Evolutionary conservation across 2,888 invertebrate genomes (phyloP).

Genomic region (Fragum fragum): DNA sequence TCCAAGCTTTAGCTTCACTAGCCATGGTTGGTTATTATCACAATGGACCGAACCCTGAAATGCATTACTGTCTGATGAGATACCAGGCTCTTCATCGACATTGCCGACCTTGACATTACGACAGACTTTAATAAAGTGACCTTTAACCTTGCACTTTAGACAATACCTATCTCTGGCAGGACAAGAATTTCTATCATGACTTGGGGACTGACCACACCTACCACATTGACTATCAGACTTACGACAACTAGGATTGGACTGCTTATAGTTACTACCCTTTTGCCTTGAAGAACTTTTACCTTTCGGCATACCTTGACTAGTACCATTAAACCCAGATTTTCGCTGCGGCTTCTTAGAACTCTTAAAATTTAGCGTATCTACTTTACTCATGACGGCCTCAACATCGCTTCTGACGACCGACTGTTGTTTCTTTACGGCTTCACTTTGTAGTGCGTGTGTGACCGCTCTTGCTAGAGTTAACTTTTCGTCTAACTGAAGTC

Average conservation of each 20-base stretch:
- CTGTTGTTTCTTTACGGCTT: conserved; percentile 35
- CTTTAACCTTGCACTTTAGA: neutral
- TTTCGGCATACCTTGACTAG: too few relatives aligned
- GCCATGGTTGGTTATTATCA: conserved; percentile 30
- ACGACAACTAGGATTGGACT: too few relatives aligned
- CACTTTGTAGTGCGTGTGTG: conserved; percentile 29
- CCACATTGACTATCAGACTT: too few relatives aligned
- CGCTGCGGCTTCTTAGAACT: too few relatives aligned
- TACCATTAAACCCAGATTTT: too few relatives aligned
- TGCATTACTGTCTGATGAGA: neutral
- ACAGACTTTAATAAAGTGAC: conserved; percentile 7
- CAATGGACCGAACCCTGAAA: neutral
- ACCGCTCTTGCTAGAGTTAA: conserved; percentile 42
- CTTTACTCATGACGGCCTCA: neutral
- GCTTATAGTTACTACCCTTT: too few relatives aligned
- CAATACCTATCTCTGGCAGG: neutral
- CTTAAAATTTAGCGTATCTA: neutral
- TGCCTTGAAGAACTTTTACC: too few relatives aligned
- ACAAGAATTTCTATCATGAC: neutral
- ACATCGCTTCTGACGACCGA: conserved; percentile 21
- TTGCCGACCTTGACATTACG: conserved; percentile 7
- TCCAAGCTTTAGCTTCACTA: conserved; percentile 2
- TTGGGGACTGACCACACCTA: conserved; percentile 1
- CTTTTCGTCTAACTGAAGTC: conserved; percentile 50
- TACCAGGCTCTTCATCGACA: conserved; percentile 1